These are phyloP conservation scores for Lepidotrigona ventralis DNA, from an alignment of 1,140 invertebrate genomes.

Conservation along the genomic window DNA sequence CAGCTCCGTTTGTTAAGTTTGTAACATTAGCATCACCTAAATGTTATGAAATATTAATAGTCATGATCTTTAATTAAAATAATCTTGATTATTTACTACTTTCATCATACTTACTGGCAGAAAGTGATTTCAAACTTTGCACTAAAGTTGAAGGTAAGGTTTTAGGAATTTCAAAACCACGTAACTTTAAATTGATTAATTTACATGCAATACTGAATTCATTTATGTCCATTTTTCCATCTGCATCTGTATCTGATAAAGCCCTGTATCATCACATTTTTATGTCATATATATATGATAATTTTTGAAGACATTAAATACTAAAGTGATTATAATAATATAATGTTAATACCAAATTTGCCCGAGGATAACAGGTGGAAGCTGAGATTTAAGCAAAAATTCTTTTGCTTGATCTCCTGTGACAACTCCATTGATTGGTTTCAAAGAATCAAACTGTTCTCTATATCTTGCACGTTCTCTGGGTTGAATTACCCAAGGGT, in stretches of 20 bases:
- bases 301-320: not conserved
- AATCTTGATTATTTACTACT: not conserved
- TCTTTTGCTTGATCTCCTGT: constrained; percentile 96
- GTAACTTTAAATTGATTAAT: constrained; percentile 95
- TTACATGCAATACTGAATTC: constrained; percentile 99
- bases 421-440: constrained; percentile 93
- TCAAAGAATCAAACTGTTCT: constrained; percentile 93
- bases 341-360: constrained; percentile 91
- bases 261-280: constrained; percentile 81
- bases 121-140: constrained; percentile 82
- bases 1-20: constrained; percentile 56
- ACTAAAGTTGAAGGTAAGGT: constrained; percentile 88
- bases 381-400: constrained; percentile 95
- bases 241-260: constrained; percentile 96
- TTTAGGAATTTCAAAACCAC: constrained; percentile 94
- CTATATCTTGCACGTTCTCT: constrained; percentile 94
- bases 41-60: not conserved
- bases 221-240: constrained; percentile 97
- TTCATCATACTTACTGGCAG: constrained; percentile 56
- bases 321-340: constrained; percentile 17
- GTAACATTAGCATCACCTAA: constrained; percentile 36
- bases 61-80: not conserved
- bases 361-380: constrained; percentile 92
- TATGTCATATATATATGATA: not conserved
- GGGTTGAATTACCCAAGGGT: constrained; percentile 93